These are phyloP conservation scores for Eucidaris tribuloides DNA, from an alignment of 35 echinoderm and acorn worm genomes.

Conservation along the genomic window DNA sequence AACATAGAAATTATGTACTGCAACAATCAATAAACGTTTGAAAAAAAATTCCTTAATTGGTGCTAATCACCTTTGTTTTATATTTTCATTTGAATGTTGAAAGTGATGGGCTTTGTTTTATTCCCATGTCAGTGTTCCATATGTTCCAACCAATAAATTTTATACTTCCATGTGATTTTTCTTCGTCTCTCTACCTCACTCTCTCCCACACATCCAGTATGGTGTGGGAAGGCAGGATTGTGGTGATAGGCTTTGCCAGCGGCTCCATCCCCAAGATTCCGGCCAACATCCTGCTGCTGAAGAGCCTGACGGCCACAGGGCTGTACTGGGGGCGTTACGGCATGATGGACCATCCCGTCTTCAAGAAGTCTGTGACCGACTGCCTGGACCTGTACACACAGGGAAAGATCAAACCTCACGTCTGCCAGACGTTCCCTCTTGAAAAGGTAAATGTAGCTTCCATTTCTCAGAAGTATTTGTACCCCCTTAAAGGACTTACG, in stretches of 20 bases:
- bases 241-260: constrained; percentile 89
- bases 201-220: no score
- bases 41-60: no score
- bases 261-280: constrained; percentile 96
- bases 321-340: constrained; percentile 90
- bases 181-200: no score
- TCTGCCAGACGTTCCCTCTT: constrained; percentile 68
- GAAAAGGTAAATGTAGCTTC: constrained; percentile 54
- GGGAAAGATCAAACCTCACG: constrained; percentile 85
- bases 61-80: no score
- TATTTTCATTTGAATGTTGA: no score
- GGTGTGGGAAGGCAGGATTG: constrained; percentile 78
- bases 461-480: neutral
- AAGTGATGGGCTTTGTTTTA: no score
- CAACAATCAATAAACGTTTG: no score
- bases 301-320: constrained; percentile 77
- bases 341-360: constrained; percentile 50
- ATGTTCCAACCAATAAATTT: no score
- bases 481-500: no score
- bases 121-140: no score
- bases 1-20: no score
- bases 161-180: no score
- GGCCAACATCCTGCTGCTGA: constrained; percentile 88
- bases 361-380: constrained; percentile 72
- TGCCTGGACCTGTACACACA: constrained; percentile 43